Percentiles rank a stretch among this genome's conserved stretches.
Conservation (phyloP, 2,113 vertebrate genomes). For the Eupsittula cactorum region DNA sequence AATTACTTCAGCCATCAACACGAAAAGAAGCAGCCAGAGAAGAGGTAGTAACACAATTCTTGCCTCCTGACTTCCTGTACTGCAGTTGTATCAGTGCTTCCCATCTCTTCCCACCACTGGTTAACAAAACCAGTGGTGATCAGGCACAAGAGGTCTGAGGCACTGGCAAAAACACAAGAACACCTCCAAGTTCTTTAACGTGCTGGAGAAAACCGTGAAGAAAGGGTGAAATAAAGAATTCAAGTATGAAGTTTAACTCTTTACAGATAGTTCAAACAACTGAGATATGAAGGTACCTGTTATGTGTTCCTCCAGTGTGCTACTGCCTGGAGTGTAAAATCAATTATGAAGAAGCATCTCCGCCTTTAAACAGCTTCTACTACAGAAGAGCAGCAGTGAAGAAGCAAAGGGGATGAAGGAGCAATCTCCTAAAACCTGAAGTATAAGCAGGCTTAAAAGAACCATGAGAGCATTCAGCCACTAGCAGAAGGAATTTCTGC, state of each 20-base stretch:
- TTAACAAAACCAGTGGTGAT: accelerated
- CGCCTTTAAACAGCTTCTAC: not conserved
- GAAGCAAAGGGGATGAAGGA: not conserved
- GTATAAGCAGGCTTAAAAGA: not conserved
- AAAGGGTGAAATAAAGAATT: not conserved
- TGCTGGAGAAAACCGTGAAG: not conserved
- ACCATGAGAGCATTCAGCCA: not conserved
- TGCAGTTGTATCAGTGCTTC: not conserved
- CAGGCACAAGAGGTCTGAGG: accelerated
- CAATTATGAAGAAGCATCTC: not conserved
- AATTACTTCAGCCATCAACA: not conserved
- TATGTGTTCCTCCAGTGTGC: accelerated
- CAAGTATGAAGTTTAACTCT: not conserved
- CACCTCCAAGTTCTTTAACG: not conserved
- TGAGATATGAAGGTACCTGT: not conserved
- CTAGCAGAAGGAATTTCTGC: not conserved
- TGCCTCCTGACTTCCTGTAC: not conserved
- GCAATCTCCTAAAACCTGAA: not conserved
- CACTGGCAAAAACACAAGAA: not conserved
- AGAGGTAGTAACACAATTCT: not conserved
- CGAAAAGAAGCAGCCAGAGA: not conserved
- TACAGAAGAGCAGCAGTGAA: not conserved
- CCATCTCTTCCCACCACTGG: not conserved
- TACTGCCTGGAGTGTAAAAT: not conserved
- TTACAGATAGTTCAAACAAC: not conserved